These are phyloP conservation scores for Dermochelys coriacea DNA, from an alignment of 2,797 vertebrate genomes.

Conservation along the genomic window DNA sequence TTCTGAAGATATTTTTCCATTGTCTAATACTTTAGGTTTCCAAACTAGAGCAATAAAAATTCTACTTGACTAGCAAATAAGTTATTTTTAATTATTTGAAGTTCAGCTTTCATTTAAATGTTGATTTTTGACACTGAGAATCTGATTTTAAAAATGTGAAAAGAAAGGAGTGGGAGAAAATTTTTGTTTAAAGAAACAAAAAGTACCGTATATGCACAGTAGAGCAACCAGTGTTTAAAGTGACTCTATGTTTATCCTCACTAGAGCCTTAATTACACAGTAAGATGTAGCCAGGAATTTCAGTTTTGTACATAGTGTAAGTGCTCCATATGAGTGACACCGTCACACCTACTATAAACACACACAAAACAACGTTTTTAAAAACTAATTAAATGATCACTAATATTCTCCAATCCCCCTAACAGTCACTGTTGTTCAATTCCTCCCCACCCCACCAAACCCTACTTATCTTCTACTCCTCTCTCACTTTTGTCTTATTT, in stretches of 20 bases:
- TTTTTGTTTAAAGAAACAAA: constrained; percentile 5
- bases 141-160: neutral
- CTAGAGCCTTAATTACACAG: constrained; percentile 25
- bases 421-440: neutral
- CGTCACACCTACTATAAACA: neutral
- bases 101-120: neutral
- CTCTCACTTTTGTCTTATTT: neutral
- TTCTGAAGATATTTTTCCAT: neutral
- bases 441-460: neutral
- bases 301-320: accelerated
- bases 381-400: neutral
- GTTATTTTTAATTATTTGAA: neutral
- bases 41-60: constrained; percentile 40
- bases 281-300: neutral
- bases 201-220: neutral
- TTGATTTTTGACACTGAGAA: neutral
- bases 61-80: constrained; percentile 14
- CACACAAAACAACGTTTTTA: neutral
- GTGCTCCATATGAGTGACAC: neutral
- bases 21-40: neutral
- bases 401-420: neutral
- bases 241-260: constrained; percentile 21
- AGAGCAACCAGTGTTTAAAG: constrained; percentile 3
- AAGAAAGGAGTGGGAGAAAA: constrained; percentile 15
- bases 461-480: neutral